These are phyloP conservation scores for Eumaeus atala DNA, from an alignment of 1,140 invertebrate species.

Conservation along the genomic window DNA sequence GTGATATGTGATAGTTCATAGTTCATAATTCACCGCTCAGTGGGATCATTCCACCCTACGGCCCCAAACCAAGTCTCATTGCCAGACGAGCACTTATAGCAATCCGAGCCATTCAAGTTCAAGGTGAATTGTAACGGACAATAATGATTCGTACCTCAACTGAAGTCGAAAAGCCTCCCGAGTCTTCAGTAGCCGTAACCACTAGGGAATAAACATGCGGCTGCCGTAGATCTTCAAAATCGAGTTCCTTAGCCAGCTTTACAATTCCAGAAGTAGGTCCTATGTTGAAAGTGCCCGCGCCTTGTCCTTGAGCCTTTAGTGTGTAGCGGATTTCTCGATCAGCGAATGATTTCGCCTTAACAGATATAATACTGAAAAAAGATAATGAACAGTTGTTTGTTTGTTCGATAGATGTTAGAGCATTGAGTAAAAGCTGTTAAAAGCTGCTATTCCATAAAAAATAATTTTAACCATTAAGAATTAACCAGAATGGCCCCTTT, in stretches of 20 bases:
- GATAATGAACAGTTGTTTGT: slow-evolving; percentile 15
- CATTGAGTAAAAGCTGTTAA: too few species aligned
- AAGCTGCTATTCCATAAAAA: too few species aligned
- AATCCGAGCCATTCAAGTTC: too few species aligned
- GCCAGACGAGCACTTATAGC: too few species aligned
- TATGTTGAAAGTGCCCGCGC: slow-evolving; percentile 95
- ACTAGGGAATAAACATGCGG: slow-evolving; percentile 93
- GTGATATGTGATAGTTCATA: too few species aligned
- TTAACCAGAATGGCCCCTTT: too few species aligned
- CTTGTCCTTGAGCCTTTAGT: slow-evolving; percentile 93
- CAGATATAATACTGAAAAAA: slow-evolving; percentile 91
- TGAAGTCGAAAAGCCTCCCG: slow-evolving; percentile 94
- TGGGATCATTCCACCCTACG: too few species aligned
- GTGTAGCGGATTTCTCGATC: slow-evolving; percentile 96
- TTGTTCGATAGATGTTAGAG: too few species aligned
- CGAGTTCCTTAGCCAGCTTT: slow-evolving; percentile 94
- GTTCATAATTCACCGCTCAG: too few species aligned
- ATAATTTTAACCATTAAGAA: too few species aligned
- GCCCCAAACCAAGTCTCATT: too few species aligned
- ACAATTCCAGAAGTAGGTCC: slow-evolving; percentile 94
- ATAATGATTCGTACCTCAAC: slow-evolving; percentile 82
- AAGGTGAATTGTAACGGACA: not conserved
- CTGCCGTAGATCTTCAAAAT: slow-evolving; percentile 94
- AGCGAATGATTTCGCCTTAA: slow-evolving; percentile 96
- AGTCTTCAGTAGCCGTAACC: slow-evolving; percentile 95